Evolutionary conservation across 2,888 invertebrate species (phyloP).

Genomic region (Sarcophaga rosellei): DNA sequence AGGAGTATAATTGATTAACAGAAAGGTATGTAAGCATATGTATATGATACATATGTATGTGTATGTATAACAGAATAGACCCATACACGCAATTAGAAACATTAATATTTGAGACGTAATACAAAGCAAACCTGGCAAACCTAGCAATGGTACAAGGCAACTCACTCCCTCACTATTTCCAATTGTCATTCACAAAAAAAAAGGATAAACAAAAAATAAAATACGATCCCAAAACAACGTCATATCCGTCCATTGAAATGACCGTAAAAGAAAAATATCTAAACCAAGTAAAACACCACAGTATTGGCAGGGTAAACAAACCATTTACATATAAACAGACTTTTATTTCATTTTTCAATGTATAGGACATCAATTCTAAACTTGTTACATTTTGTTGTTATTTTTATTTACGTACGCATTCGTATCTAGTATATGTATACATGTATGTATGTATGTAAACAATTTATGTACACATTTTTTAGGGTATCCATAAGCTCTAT

Average conservation of each 20-base stretch:
- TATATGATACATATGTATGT: too few relatives aligned
- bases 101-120: background rate
- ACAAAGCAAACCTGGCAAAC: background rate
- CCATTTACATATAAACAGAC: constrained; percentile 47
- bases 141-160: background rate
- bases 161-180: constrained; percentile 44
- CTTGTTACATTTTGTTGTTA: constrained; percentile 53
- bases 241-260: constrained; percentile 56
- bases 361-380: constrained; percentile 52
- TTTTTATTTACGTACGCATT: constrained; percentile 14
- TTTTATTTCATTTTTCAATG: background rate
- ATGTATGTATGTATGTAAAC: background rate
- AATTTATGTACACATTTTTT: background rate
- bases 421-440: background rate
- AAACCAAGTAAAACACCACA: constrained; percentile 66
- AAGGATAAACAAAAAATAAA: constrained; percentile 60
- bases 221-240: constrained; percentile 51
- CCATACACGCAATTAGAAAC: background rate
- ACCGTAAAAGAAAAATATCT: constrained; percentile 74
- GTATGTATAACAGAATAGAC: too few relatives aligned
- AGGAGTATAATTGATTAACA: constrained; percentile 1
- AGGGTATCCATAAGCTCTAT: background rate
- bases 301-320: constrained; percentile 59
- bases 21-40: background rate
- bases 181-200: constrained; percentile 65